Conservation (phyloP, 2,113 vertebrate genomes). For the Embiotoca jacksoni region DNA sequence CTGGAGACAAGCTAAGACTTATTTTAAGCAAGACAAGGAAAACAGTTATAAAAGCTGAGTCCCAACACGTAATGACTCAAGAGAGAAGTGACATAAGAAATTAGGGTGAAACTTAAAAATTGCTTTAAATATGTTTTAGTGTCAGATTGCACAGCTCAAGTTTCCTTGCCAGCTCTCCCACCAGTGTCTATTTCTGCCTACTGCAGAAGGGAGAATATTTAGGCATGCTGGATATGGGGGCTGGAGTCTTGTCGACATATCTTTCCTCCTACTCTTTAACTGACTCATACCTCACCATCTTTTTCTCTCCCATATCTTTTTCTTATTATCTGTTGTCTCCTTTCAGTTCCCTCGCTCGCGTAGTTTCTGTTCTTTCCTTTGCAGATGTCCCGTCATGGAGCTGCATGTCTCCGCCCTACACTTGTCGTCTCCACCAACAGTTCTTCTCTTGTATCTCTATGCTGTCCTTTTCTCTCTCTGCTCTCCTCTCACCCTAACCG, state of each 20-base stretch:
- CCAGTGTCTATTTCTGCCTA: slow-evolving; percentile 67
- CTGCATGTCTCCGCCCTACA: no score
- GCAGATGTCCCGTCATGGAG: no score
- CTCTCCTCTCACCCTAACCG: no score
- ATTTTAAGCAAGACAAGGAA: not conserved
- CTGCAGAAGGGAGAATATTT: slow-evolving; percentile 62
- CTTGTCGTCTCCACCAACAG: no score
- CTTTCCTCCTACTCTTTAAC: not conserved
- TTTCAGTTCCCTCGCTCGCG: no score
- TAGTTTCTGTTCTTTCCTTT: no score
- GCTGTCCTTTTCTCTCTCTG: no score
- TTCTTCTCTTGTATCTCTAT: no score
- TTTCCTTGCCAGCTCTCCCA: not conserved
- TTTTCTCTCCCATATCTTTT: no score
- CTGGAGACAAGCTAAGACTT: not conserved
- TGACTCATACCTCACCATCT: slow-evolving; percentile 19
- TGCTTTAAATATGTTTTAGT: not conserved
- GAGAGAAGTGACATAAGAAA: not conserved
- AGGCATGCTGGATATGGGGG: slow-evolving; percentile 48
- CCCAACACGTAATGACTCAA: not conserved
- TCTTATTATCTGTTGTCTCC: no score
- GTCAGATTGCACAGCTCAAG: not conserved
- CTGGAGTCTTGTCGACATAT: slow-evolving; percentile 49
- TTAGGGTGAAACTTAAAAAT: not conserved
- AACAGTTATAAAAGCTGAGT: no score